phyloP scores from a whole-genome alignment of 1,140 invertebrate species.

The Polypedilum vanderplanki region DNA sequence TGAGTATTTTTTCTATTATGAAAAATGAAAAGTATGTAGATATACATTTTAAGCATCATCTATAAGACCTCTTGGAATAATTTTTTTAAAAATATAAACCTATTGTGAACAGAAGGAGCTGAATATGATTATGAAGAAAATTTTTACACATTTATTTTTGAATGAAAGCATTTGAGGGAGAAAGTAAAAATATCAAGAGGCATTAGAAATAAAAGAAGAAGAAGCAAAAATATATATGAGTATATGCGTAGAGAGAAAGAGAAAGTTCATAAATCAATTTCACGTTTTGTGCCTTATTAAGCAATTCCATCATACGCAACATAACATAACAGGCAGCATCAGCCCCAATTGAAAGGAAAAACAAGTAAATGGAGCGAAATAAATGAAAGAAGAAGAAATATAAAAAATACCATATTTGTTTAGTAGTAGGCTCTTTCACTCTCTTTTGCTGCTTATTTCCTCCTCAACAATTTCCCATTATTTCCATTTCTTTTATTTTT shows the following conservation, averaged over 20 bases:
- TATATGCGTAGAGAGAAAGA: neutral
- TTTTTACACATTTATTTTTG: neutral
- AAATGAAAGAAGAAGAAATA: neutral
- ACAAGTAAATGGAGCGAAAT: slow-evolving; percentile 5
- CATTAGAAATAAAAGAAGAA: no score
- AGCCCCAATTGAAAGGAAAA: slow-evolving; percentile 7
- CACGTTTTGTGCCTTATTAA: slow-evolving; percentile 12
- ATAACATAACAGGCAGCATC: neutral
- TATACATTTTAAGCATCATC: no score
- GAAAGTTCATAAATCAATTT: slow-evolving; percentile 19
- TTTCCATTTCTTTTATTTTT: no score
- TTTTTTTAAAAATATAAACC: neutral
- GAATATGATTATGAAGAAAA: neutral
- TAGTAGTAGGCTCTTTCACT: neutral
- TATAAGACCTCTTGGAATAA: no score
- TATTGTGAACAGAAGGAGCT: neutral
- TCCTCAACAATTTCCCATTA: no score
- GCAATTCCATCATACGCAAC: slow-evolving; percentile 16
- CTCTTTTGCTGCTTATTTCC: neutral
- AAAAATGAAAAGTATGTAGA: no score
- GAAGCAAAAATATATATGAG: no score
- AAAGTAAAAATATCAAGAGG: neutral
- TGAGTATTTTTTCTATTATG: no score
- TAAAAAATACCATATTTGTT: neutral
- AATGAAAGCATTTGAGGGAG: neutral